phyloP scores from a whole-genome alignment of 2,888 invertebrate species.

The Smittia sp. region DNA sequence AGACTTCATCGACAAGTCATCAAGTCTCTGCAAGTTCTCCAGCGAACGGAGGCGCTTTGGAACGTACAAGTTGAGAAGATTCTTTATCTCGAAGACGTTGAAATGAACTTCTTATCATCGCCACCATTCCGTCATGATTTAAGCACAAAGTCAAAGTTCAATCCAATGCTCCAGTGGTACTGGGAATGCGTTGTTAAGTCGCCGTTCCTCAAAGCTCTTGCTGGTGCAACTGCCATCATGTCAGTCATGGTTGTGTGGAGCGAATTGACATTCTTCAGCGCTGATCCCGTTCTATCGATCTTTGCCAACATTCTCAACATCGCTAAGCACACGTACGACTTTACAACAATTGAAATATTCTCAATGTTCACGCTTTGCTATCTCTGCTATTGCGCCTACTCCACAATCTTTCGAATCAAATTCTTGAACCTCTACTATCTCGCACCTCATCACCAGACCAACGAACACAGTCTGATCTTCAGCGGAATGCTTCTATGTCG shows the following conservation, averaged over 20 bases:
- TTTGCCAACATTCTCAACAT: constrained; percentile 91
- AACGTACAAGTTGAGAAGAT: constrained; percentile 76
- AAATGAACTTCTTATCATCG: constrained; percentile 59
- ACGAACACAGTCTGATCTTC: constrained; percentile 97
- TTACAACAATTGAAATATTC: constrained; percentile 90
- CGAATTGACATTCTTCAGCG: constrained; percentile 96
- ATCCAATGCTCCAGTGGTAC: constrained; percentile 84
- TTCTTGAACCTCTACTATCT: constrained; percentile 95
- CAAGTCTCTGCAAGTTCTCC: constrained; percentile 85
- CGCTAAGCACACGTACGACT: constrained; percentile 80
- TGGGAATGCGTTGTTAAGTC: constrained; percentile 85
- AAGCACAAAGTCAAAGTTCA: constrained; percentile 54
- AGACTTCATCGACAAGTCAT: constrained; percentile 89
- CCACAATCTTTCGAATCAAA: constrained; percentile 93
- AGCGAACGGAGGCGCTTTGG: constrained; percentile 94
- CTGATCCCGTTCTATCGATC: constrained; percentile 86
- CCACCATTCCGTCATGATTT: constrained; percentile 38
- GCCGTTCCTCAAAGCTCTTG: constrained; percentile 70
- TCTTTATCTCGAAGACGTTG: constrained; percentile 82
- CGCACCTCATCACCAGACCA: constrained; percentile 96
- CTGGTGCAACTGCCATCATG: constrained; percentile 70
- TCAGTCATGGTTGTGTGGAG: constrained; percentile 97
- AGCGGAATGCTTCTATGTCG: constrained; percentile 98
- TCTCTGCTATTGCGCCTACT: constrained; percentile 96
- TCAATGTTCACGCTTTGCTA: constrained; percentile 91